These are phyloP conservation scores for Sphyrna mokarran DNA, from an alignment of 2,113 vertebrate species.

Conservation along the genomic window DNA sequence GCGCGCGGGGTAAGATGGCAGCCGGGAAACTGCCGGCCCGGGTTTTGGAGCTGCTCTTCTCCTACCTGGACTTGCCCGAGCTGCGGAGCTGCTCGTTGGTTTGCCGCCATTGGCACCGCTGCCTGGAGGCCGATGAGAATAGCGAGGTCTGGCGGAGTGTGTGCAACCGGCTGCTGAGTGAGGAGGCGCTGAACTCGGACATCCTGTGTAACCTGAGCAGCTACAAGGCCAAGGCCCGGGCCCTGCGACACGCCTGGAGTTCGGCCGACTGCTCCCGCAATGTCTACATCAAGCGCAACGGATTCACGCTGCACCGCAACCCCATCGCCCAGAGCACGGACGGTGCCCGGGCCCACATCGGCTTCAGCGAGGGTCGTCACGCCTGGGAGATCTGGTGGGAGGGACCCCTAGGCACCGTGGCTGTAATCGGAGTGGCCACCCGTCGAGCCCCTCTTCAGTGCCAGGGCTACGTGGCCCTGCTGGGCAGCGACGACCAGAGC, in stretches of 20 bases:
- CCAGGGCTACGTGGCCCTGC: slow-evolving; percentile 90
- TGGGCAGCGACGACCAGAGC: slow-evolving; percentile 96
- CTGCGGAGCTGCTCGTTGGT: slow-evolving; percentile 78
- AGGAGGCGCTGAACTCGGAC: slow-evolving; percentile 88
- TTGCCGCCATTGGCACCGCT: slow-evolving; percentile 87
- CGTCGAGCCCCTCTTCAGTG: slow-evolving; percentile 94
- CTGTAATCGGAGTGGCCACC: slow-evolving; percentile 92
- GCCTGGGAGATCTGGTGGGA: slow-evolving; percentile 99
- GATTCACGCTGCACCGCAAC: slow-evolving; percentile 95
- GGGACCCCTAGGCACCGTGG: slow-evolving; percentile 91
- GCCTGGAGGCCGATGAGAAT: slow-evolving; percentile 85
- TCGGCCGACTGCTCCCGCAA: slow-evolving; percentile 96
- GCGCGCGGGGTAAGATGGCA: slow-evolving; percentile 50
- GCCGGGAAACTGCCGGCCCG: slow-evolving; percentile 78
- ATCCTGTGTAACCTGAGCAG: slow-evolving; percentile 91
- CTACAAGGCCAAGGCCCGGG: slow-evolving; percentile 90
- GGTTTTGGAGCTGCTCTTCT: slow-evolving; percentile 85
- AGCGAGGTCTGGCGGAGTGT: slow-evolving; percentile 97
- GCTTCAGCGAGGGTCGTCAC: slow-evolving; percentile 90
- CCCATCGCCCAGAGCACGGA: slow-evolving; percentile 98
- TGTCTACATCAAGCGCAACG: slow-evolving; percentile 96
- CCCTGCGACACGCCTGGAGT: slow-evolving; percentile 88
- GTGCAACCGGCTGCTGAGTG: slow-evolving; percentile 69
- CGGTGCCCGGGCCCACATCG: slow-evolving; percentile 90
- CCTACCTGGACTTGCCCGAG: slow-evolving; percentile 82